These are phyloP conservation scores for Naja naja DNA, from an alignment of 2,113 vertebrate species.

Conservation along the genomic window DNA sequence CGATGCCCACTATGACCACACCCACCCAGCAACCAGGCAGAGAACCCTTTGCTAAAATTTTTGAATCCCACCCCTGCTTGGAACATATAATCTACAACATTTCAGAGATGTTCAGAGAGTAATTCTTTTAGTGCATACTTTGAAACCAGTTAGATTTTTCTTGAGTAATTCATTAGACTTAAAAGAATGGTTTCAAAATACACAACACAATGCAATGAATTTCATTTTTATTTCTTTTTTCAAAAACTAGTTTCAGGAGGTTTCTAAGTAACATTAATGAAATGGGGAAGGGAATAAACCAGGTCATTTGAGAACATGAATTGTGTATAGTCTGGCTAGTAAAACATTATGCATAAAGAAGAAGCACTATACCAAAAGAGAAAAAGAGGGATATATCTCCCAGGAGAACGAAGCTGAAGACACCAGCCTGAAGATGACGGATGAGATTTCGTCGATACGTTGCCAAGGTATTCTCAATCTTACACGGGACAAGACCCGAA, in stretches of 20 bases:
- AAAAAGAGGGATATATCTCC: too few relatives aligned
- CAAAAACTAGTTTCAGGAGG: not conserved
- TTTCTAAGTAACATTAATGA: not conserved
- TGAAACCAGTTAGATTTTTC: not conserved
- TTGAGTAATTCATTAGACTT: constrained; percentile 29
- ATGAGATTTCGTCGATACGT: too few relatives aligned
- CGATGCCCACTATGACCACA: too few relatives aligned
- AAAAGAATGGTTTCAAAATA: constrained; percentile 19
- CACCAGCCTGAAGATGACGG: too few relatives aligned
- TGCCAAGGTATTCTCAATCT: too few relatives aligned
- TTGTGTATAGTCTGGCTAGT: not conserved
- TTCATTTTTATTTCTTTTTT: not conserved
- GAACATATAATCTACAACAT: not conserved
- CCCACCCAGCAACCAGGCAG: too few relatives aligned
- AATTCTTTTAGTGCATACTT: not conserved
- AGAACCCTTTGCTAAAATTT: too few relatives aligned
- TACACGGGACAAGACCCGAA: too few relatives aligned
- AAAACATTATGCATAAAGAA: not conserved
- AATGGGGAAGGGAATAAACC: not conserved
- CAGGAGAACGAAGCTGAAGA: too few relatives aligned
- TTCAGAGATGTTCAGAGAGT: not conserved
- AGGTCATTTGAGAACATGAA: not conserved
- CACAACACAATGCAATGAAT: too few relatives aligned
- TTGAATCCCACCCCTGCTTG: not conserved
- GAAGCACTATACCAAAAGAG: not conserved